These are phyloP conservation scores for Lanius ludovicianus DNA, from an alignment of 2,113 vertebrate genomes.

Conservation along the genomic window DNA sequence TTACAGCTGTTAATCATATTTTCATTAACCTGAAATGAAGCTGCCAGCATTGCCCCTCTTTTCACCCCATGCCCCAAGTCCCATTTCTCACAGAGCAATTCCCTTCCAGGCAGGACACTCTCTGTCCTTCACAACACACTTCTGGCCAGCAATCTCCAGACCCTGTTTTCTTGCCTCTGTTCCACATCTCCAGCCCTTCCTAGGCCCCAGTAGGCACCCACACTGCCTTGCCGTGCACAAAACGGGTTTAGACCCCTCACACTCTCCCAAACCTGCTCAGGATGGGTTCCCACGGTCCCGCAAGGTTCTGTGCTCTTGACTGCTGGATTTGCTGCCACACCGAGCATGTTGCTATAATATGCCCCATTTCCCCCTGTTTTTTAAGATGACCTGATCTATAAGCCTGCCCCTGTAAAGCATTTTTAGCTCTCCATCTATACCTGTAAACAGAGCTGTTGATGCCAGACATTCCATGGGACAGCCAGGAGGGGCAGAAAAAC, in stretches of 20 bases:
- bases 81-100: not conserved
- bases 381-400: not conserved
- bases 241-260: not conserved
- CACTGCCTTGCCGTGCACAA: not conserved
- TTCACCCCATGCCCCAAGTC: not conserved
- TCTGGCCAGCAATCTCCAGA: not conserved
- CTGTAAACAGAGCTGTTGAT: not conserved
- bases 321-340: not conserved
- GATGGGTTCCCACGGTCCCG: not conserved
- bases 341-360: not conserved
- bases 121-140: not conserved
- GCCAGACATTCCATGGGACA: not conserved
- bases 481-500: not conserved
- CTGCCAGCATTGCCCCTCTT: not conserved
- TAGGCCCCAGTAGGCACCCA: not conserved
- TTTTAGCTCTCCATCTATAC: not conserved
- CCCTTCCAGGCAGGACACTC: not conserved
- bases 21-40: constrained; percentile 46
- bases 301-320: not conserved
- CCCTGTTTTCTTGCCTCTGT: not conserved
- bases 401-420: not conserved
- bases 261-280: not conserved
- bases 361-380: not conserved
- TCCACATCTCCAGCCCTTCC: not conserved
- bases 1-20: constrained; percentile 60